phyloP scores from a whole-genome alignment of 2,113 vertebrate species.

The Gobius niger region DNA sequence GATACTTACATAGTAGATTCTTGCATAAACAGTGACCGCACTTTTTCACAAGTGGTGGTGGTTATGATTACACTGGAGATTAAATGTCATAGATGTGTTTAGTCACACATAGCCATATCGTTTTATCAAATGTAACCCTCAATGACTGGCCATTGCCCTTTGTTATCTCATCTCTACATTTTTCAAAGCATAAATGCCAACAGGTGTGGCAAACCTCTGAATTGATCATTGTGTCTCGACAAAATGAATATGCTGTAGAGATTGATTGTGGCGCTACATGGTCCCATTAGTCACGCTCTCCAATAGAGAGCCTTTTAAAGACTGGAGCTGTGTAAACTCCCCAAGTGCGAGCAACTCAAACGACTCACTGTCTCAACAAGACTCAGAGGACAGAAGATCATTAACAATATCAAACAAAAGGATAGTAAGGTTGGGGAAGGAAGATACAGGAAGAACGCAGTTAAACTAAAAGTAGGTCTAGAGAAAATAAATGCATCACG shows the following conservation, averaged over 20 bases:
- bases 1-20: neutral
- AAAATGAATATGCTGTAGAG: neutral
- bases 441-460: no score
- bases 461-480: no score
- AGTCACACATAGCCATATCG: neutral
- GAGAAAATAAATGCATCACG: no score
- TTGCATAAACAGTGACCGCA: neutral
- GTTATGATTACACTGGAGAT: conserved; percentile 1
- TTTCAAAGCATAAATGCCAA: neutral
- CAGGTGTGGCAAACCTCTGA: neutral
- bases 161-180: neutral
- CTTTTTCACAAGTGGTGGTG: neutral
- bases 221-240: neutral
- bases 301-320: neutral
- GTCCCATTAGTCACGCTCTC: conserved; percentile 8
- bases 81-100: neutral
- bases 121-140: neutral
- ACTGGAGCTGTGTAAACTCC: neutral
- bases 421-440: no score
- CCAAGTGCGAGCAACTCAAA: neutral
- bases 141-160: neutral
- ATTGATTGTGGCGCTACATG: conserved; percentile 9
- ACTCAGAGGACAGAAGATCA: conserved; percentile 7
- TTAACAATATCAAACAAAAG: neutral
- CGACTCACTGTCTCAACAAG: conserved; percentile 10